Percentiles rank a stretch among this genome's conserved stretches.
Evolutionary conservation across 1,140 invertebrate species (phyloP).

Genomic region (Oryctes rhinoceros): DNA sequence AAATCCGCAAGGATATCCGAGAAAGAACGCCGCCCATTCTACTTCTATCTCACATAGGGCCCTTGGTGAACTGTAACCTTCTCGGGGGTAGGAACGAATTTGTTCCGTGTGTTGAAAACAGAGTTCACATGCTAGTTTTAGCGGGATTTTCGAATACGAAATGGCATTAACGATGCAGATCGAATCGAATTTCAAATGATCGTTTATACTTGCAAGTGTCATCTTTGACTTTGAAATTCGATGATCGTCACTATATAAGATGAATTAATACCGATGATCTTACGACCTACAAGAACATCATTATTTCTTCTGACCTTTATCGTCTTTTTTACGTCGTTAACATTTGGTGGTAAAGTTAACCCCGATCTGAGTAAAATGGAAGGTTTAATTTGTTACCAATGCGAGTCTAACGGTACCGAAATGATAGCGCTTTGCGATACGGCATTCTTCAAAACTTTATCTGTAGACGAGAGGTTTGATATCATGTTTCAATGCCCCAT

Average conservation of each 20-base stretch:
- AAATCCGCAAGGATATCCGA: slow-evolving; percentile 42
- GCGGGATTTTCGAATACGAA: slow-evolving; percentile 15
- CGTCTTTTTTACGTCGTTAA: not conserved
- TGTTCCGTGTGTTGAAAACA: not conserved
- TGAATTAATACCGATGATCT: not conserved
- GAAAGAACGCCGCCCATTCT: slow-evolving; percentile 45
- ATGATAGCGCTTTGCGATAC: slow-evolving; percentile 44
- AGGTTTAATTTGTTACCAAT: slow-evolving; percentile 45
- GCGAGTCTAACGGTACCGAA: slow-evolving; percentile 41
- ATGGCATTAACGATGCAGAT: not conserved
- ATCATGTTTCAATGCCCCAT: slow-evolving; percentile 44
- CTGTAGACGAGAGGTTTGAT: slow-evolving; percentile 39
- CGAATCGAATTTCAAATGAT: slow-evolving; percentile 2
- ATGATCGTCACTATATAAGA: not conserved
- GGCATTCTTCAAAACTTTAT: slow-evolving; percentile 40
- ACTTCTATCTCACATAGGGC: not conserved
- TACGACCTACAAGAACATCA: not conserved
- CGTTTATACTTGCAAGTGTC: not conserved
- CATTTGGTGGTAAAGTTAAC: not conserved
- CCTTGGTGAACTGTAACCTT: not conserved
- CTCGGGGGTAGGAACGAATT: not conserved
- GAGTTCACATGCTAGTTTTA: slow-evolving; percentile 12
- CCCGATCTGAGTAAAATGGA: slow-evolving; percentile 24
- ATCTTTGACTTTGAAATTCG: slow-evolving; percentile 7
- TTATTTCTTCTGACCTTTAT: not conserved